Evolutionary conservation across 2,113 vertebrate genomes (phyloP).

Genomic region (Chamaea fasciata): DNA sequence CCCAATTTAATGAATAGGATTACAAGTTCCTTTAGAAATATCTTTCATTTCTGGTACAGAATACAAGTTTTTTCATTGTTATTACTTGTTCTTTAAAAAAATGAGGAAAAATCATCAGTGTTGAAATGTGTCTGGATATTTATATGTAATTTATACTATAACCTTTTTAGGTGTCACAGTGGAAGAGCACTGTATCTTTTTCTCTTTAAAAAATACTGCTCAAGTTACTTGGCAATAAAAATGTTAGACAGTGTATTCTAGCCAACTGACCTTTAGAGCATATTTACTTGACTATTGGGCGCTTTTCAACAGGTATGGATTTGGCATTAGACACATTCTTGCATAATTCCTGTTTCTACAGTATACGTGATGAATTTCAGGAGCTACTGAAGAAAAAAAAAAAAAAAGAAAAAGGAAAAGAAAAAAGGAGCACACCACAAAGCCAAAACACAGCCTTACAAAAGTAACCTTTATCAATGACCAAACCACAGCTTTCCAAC

Average conservation of each 20-base stretch:
- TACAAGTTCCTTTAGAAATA: not conserved
- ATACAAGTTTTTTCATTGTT: not conserved
- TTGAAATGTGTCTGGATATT: not conserved
- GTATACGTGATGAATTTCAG: not conserved
- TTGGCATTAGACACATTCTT: not conserved
- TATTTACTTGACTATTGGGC: not conserved
- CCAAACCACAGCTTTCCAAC: not conserved
- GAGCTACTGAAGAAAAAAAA: not conserved
- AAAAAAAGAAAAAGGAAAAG: too few species aligned
- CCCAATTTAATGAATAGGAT: not conserved
- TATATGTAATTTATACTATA: not conserved
- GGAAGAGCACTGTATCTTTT: not conserved
- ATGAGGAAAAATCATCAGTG: not conserved
- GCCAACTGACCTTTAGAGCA: conserved; percentile 35
- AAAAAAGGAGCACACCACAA: too few species aligned
- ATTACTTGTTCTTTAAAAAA: not conserved
- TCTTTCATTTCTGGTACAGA: not conserved
- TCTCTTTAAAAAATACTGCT: not conserved
- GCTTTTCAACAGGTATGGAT: not conserved
- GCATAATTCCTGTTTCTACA: not conserved
- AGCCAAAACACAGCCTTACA: not conserved
- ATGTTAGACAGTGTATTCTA: not conserved
- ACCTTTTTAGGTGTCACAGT: not conserved
- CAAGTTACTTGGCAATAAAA: not conserved
- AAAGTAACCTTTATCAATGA: not conserved